Evolutionary conservation across 2,888 invertebrate species (phyloP).

Genomic region (Tipula helvola): DNA sequence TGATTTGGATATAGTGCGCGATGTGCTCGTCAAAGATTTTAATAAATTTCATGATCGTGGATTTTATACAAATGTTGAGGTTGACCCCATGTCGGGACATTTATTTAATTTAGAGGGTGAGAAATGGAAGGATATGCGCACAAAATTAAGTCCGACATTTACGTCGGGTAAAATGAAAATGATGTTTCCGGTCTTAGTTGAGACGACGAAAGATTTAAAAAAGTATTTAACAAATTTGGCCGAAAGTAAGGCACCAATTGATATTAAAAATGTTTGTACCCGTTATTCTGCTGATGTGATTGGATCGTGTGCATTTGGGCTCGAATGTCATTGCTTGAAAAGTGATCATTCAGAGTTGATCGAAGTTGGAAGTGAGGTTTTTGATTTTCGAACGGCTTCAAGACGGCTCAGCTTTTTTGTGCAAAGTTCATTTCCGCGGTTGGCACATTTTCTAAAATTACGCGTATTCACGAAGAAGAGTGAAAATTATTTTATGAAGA

Average conservation of each 20-base stretch:
- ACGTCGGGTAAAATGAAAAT: neutral
- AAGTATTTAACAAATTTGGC: neutral
- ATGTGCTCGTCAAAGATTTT: neutral
- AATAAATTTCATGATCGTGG: neutral
- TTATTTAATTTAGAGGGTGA: neutral
- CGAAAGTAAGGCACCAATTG: neutral
- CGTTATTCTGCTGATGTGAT: neutral
- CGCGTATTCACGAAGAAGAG: neutral
- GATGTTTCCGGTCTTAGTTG: neutral
- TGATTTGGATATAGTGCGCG: neutral
- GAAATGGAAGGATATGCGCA: neutral
- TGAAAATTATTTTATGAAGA: constrained; percentile 24
- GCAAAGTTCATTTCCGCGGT: neutral
- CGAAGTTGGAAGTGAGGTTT: neutral
- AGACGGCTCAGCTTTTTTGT: neutral
- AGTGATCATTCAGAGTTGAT: neutral
- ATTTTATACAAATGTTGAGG: neutral
- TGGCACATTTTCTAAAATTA: neutral
- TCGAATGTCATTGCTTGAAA: neutral
- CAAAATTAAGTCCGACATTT: neutral
- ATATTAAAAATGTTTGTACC: neutral
- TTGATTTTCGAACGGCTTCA: neutral
- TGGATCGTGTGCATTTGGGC: neutral
- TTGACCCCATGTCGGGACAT: neutral
- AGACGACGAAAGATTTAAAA: neutral